Evolutionary conservation across 2,888 invertebrate species (phyloP).

Genomic region (Antitype chi): DNA sequence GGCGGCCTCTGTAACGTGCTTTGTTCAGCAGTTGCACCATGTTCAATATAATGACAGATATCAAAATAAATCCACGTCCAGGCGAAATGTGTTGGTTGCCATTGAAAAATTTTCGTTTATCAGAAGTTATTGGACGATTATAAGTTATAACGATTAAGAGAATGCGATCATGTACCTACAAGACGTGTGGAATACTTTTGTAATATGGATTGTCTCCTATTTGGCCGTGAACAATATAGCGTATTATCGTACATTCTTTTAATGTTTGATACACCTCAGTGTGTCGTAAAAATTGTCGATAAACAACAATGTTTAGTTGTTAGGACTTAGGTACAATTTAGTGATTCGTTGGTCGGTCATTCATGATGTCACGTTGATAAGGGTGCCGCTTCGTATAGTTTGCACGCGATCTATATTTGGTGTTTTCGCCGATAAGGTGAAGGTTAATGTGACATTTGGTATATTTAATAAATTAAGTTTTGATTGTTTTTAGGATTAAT

Average conservation of each 20-base stretch:
- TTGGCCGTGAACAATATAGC: constrained; percentile 10
- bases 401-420: constrained; percentile 77
- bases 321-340: constrained; percentile 49
- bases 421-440: constrained; percentile 80
- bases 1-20: constrained; percentile 19
- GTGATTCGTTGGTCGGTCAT: constrained; percentile 48
- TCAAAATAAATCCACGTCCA: constrained; percentile 19
- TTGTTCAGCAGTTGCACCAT: constrained; percentile 36
- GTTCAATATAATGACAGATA: constrained; percentile 10
- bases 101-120: constrained; percentile 24
- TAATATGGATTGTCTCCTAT: constrained; percentile 17
- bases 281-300: constrained; percentile 16
- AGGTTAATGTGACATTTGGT: constrained; percentile 77
- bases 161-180: constrained; percentile 14
- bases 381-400: constrained; percentile 65
- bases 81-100: constrained; percentile 20
- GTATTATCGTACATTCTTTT: constrained; percentile 35
- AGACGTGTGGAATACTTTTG: constrained; percentile 22
- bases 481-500: constrained; percentile 24
- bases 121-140: constrained; percentile 35
- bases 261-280: constrained; percentile 15
- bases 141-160: constrained; percentile 38
- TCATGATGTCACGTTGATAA: constrained; percentile 75
- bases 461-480: constrained; percentile 38
- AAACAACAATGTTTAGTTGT: constrained; percentile 40